Evolutionary conservation across 2,888 invertebrate genomes (phyloP).

Genomic region (Caenorhabditis sp.): DNA sequence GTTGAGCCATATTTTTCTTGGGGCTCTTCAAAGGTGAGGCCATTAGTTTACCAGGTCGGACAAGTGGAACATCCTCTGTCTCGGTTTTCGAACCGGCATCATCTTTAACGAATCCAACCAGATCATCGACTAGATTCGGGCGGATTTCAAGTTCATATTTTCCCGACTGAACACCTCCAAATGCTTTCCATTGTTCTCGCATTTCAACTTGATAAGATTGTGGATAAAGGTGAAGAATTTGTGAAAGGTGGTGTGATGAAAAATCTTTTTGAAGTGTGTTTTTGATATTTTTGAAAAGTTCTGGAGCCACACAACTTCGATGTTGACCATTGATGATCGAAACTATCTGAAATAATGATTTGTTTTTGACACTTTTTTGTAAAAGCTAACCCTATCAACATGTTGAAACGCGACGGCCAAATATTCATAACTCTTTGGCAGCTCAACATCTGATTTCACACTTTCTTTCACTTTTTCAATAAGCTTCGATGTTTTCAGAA

Average conservation of each 20-base stretch:
- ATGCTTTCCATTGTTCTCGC: constrained; percentile 17
- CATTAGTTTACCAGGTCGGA: constrained; percentile 20
- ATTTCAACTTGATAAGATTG: constrained; percentile 26
- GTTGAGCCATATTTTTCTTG: constrained; percentile 12
- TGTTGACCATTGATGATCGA: constrained; percentile 18
- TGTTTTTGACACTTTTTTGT: background rate
- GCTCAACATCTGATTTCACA: constrained; percentile 6
- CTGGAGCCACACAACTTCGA: constrained; percentile 14
- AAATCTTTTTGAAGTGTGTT: constrained; percentile 24
- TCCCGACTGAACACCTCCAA: constrained; percentile 18
- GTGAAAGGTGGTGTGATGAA: constrained; percentile 16
- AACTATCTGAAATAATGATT: constrained; percentile 10
- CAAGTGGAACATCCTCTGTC: constrained; percentile 17
- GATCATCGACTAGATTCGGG: constrained; percentile 31
- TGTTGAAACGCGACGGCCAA: constrained; percentile 22
- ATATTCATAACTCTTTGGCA: constrained; percentile 23
- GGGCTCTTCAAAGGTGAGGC: constrained; percentile 33
- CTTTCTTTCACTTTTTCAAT: constrained; percentile 28
- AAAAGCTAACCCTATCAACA: constrained; percentile 15
- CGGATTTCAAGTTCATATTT: constrained; percentile 27
- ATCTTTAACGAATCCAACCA: constrained; percentile 23
- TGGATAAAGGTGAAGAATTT: constrained; percentile 40
- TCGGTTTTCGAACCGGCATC: background rate
- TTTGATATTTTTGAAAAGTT: constrained; percentile 25
- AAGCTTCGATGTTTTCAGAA: constrained; percentile 22